Conservation (phyloP, 64 coral and sea anemone species). For the Stichodactyla mertensii region DNA sequence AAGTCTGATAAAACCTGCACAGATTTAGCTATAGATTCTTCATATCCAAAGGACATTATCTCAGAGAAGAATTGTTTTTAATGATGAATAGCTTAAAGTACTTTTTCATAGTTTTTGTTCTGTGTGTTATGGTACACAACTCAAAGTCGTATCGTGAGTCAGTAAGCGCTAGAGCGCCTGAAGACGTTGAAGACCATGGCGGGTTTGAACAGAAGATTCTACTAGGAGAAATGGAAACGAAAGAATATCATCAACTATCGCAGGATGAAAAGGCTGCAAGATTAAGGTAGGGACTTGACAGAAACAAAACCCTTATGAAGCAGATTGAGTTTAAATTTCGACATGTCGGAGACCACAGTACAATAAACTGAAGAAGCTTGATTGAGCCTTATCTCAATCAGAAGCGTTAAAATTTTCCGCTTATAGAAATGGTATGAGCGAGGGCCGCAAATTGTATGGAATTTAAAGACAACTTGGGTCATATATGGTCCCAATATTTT, state of each 20-base stretch:
- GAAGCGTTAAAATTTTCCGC: too few species aligned
- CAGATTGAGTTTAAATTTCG: neutral
- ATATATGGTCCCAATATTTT: too few species aligned
- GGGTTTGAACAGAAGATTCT: slow-evolving; percentile 25
- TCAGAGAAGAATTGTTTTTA: neutral
- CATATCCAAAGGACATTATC: neutral
- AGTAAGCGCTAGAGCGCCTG: neutral
- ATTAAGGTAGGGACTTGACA: neutral
- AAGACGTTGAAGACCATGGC: neutral
- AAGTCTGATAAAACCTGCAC: too few species aligned
- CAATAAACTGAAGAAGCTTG: too few species aligned
- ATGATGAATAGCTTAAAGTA: neutral
- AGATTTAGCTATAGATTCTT: neutral
- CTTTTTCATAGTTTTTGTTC: neutral
- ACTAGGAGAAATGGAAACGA: slow-evolving; percentile 15
- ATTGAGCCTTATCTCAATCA: too few species aligned
- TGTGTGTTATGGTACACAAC: neutral
- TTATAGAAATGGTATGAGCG: too few species aligned
- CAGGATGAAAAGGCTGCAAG: slow-evolving; percentile 4
- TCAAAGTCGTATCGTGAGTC: neutral
- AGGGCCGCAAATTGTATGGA: too few species aligned
- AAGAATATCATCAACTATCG: neutral
- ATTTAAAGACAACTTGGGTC: too few species aligned
- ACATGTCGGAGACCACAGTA: too few species aligned
- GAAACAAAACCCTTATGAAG: neutral